phyloP scores from a whole-genome alignment of 2,888 invertebrate species.

The Epirrhoe tristata region DNA sequence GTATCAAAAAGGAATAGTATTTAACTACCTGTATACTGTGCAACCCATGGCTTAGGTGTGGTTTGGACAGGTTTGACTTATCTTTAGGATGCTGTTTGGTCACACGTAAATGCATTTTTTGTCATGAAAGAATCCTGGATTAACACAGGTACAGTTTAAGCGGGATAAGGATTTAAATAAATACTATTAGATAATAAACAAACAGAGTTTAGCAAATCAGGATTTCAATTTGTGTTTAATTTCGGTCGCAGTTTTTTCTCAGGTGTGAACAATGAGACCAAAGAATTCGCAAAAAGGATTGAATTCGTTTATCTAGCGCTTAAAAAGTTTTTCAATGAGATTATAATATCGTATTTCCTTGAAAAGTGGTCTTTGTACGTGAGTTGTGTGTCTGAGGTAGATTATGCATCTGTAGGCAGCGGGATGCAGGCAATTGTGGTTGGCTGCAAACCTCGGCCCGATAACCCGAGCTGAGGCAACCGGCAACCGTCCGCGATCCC shows the following conservation, averaged over 20 bases:
- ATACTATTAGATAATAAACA: constrained; percentile 80
- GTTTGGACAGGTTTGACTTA: constrained; percentile 49
- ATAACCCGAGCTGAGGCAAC: constrained; percentile 60
- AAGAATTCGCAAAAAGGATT: constrained; percentile 75
- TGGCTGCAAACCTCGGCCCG: constrained; percentile 41
- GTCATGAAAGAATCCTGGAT: constrained; percentile 53
- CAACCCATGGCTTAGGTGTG: constrained; percentile 50
- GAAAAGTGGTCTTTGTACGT: constrained; percentile 57
- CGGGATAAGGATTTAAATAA: constrained; percentile 77
- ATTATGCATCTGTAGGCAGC: constrained; percentile 32
- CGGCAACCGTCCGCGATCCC: constrained; percentile 66
- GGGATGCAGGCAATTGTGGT: constrained; percentile 30
- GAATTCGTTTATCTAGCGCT: constrained; percentile 69
- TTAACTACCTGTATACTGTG: constrained; percentile 45
- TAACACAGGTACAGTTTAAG: constrained; percentile 79
- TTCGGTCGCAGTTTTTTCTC: constrained; percentile 56
- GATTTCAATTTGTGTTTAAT: constrained; percentile 50
- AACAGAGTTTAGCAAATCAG: constrained; percentile 67
- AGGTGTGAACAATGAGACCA: constrained; percentile 63
- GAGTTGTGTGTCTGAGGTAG: constrained; percentile 46
- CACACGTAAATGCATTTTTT: constrained; percentile 75
- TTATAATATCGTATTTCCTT: constrained; percentile 65
- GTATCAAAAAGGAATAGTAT: constrained; percentile 24
- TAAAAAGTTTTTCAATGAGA: constrained; percentile 72
- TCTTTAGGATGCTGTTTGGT: constrained; percentile 63